Evolutionary conservation across 1,140 invertebrate species (phyloP), one percentile per base, ranked within the genome.

Genomic region (Spodoptera litura): DNA sequence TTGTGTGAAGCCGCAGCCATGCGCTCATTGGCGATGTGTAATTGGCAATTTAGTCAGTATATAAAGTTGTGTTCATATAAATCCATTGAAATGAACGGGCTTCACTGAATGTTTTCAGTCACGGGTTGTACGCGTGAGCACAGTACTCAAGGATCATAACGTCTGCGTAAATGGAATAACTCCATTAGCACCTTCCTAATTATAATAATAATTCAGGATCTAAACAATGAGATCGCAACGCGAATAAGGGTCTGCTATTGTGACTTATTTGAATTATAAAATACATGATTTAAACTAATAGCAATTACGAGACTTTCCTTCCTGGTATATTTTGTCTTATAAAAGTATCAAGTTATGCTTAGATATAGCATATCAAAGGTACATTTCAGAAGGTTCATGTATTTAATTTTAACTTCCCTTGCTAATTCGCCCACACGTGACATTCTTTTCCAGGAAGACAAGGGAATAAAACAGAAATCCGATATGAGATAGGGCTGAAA

Each of bases 151-250:
- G 15, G 20, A 5, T 52, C 64, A 25, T 68, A 52, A 68, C 25
- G 64, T 68, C 20, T 44, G 25, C 27, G 20, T 27, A 68, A 68
- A 68, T 27, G 44, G 49, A 52, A 52, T 68, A 68, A 27, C 52
- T 31, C 44, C 44, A 68, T 53, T 68, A 68, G 49, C 49, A 53
- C 49, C 49, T 52, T 49, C 49, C 3, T 68, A 27, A 68, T 68
- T 68, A 68, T 68, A 27, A 68, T 68, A 53, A 68, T 68, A 53
- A 68, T 68, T 52, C n/a, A 52, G 49, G 49, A 68, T 68, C 52
- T 51, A 27, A 12, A 11, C 52, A 68, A 68, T 68, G 64, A 31
- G 49, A 20, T 25, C 38, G n/a, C 38, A 4, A n/a, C 38, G 35
- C 38, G 4, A n/a, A 20, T 15, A 64, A 59, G 4, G 58, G 20